Evolutionary conservation across 1,140 invertebrate genomes (phyloP).

Genomic region (Drosophila kikkawai): DNA sequence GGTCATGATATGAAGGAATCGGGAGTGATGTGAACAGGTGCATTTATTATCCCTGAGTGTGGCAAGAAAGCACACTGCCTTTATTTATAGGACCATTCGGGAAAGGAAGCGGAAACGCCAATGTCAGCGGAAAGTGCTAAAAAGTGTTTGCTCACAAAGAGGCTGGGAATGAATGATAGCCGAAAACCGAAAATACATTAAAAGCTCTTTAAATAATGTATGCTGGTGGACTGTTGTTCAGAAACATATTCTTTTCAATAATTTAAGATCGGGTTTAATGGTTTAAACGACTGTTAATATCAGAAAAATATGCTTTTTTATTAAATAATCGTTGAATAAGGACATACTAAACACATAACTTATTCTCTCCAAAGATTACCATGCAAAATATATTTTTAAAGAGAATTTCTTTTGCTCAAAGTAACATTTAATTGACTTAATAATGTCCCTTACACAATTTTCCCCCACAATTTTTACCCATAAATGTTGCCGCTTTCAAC

Average conservation of each 20-base stretch:
- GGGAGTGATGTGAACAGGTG: slow-evolving; percentile 43
- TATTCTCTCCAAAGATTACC: too few species aligned
- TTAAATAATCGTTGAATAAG: background rate
- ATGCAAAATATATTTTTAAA: background rate
- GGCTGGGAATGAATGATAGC: slow-evolving; percentile 31
- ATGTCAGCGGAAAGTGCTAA: slow-evolving; percentile 51
- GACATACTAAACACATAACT: too few species aligned
- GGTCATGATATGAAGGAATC: slow-evolving; percentile 49
- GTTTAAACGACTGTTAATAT: too few species aligned
- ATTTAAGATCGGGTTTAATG: background rate
- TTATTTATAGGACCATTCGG: slow-evolving; percentile 39
- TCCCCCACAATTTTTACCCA: background rate
- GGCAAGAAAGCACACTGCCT: background rate
- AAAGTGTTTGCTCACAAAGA: slow-evolving; percentile 42
- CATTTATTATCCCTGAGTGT: slow-evolving; percentile 41
- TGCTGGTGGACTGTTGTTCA: background rate
- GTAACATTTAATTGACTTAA: background rate
- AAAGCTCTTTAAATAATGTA: slow-evolving; percentile 24
- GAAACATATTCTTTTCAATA: slow-evolving; percentile 1
- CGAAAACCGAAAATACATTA: slow-evolving; percentile 8
- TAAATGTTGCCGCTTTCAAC: slow-evolving; percentile 7
- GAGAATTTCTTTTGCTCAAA: background rate
- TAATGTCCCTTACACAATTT: background rate
- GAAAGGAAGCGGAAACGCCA: slow-evolving; percentile 23
- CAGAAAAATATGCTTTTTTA: background rate